These are phyloP conservation scores for Drosophila diplacantha DNA, from an alignment of 2,888 invertebrate genomes.

Conservation along the genomic window DNA sequence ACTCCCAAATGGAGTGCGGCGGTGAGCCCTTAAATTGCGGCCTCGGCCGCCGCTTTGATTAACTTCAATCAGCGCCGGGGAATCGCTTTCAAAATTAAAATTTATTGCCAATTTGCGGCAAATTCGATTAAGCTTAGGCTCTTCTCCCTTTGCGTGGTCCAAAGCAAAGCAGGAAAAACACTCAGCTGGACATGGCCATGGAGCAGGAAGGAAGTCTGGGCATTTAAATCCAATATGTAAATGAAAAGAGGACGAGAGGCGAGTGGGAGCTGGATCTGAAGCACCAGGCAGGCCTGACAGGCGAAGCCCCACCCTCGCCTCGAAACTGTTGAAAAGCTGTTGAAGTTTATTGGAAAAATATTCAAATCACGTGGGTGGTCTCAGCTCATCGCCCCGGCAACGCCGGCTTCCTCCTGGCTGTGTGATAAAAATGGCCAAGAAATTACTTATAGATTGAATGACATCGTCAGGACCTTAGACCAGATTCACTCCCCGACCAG, in stretches of 20 bases:
- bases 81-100: slow-evolving; percentile 69
- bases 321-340: slow-evolving; percentile 68
- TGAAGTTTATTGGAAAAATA: slow-evolving; percentile 74
- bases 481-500: slow-evolving; percentile 5
- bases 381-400: slow-evolving; percentile 55
- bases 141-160: slow-evolving; percentile 13
- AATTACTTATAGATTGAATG: slow-evolving; percentile 71
- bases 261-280: slow-evolving; percentile 8
- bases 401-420: slow-evolving; percentile 26
- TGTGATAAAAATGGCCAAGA: slow-evolving; percentile 69
- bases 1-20: slow-evolving; percentile 13
- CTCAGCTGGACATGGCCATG: slow-evolving; percentile 58
- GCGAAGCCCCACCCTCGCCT: slow-evolving; percentile 11
- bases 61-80: slow-evolving; percentile 60
- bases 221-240: slow-evolving; percentile 73
- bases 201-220: slow-evolving; percentile 50
- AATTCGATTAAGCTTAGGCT: slow-evolving; percentile 73
- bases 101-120: slow-evolving; percentile 74
- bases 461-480: slow-evolving; percentile 53
- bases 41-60: slow-evolving; percentile 51
- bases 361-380: slow-evolving; percentile 74
- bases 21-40: slow-evolving; percentile 22
- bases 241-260: slow-evolving; percentile 35
- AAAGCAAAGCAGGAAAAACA: slow-evolving; percentile 55
- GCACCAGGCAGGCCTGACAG: slow-evolving; percentile 8